These are phyloP conservation scores for Sphenodon punctatus DNA, from an alignment of 2,797 vertebrate genomes.

Conservation along the genomic window DNA sequence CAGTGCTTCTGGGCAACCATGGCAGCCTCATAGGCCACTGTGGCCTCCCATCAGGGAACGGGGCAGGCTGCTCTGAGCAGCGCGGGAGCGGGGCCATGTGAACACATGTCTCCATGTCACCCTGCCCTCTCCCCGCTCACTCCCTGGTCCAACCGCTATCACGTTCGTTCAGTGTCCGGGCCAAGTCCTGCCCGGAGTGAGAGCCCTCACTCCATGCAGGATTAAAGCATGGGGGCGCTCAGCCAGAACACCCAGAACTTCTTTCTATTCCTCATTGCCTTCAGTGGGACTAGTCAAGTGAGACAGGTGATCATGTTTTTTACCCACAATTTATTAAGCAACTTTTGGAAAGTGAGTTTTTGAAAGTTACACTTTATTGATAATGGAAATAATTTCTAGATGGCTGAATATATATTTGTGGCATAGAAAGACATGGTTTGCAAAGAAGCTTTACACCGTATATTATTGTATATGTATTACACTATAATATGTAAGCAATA, in stretches of 20 bases:
- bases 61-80: too few species aligned
- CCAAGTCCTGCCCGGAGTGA: too few species aligned
- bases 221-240: too few species aligned
- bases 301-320: neutral
- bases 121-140: too few species aligned
- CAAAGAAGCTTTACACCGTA: neutral
- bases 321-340: neutral
- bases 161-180: too few species aligned
- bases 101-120: too few species aligned
- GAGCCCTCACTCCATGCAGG: too few species aligned
- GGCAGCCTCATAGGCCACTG: too few species aligned
- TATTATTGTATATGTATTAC: slow-evolving; percentile 35
- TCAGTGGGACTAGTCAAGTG: neutral
- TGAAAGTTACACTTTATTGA: neutral
- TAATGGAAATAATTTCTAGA: neutral
- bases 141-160: too few species aligned
- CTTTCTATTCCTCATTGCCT: neutral
- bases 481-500: slow-evolving; percentile 25
- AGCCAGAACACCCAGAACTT: neutral
- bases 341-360: neutral
- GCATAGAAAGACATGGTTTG: neutral
- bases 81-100: too few species aligned
- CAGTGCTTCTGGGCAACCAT: too few species aligned
- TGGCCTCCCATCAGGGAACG: too few species aligned
- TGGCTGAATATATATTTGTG: slow-evolving; percentile 11